These are phyloP conservation scores for Heliconius melpomene DNA, from an alignment of 1,140 invertebrate genomes.

Conservation along the genomic window DNA sequence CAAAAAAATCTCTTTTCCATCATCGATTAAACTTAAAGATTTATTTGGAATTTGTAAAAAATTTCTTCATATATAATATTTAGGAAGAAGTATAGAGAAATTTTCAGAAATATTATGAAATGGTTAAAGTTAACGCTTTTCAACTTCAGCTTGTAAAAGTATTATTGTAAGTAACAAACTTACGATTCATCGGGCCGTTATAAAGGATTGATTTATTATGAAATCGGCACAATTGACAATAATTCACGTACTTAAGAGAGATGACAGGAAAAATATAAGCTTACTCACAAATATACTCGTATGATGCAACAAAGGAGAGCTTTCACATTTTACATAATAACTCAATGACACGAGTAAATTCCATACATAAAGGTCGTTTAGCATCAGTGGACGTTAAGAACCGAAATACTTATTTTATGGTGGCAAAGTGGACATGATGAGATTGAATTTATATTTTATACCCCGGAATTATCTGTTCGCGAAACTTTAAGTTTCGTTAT, in stretches of 20 bases:
- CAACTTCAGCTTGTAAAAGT: not conserved
- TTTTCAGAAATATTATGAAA: not conserved
- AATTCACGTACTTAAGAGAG: conserved; percentile 14
- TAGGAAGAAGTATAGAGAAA: not conserved
- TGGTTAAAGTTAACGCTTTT: not conserved
- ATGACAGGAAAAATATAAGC: conserved; percentile 21
- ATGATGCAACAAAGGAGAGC: conserved; percentile 19
- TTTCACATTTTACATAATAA: conserved; percentile 32
- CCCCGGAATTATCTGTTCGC: not conserved
- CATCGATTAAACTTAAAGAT: no score
- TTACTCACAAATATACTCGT: conserved; percentile 11
- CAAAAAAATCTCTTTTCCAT: no score
- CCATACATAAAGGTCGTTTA: conserved; percentile 7
- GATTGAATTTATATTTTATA: not conserved
- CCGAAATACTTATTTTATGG: not conserved
- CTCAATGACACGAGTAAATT: conserved; percentile 24
- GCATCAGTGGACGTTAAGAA: conserved; percentile 8
- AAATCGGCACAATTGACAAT: conserved; percentile 22
- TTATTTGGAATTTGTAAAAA: no score
- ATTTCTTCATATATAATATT: not conserved
- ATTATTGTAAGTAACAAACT: not conserved
- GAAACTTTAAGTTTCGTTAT: not conserved
- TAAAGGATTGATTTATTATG: conserved; percentile 16
- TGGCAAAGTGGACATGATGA: not conserved
- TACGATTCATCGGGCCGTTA: not conserved